Conservation (phyloP, 2,797 vertebrate genomes). For the Crocidura indochinensis region DNA sequence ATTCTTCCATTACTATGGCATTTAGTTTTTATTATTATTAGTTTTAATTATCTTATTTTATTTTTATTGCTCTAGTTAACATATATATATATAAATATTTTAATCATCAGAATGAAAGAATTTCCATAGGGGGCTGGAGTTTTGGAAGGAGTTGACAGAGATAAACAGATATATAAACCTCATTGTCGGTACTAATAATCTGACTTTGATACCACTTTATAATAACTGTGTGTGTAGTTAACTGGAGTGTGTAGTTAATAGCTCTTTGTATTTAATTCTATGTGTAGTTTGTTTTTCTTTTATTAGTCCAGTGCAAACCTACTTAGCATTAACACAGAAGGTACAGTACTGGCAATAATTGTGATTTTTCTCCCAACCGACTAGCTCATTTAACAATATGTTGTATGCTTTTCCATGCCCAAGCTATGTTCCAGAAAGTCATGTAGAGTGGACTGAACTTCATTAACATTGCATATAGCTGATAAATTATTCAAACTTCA, state of each 20-base stretch:
- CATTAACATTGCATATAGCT: slow-evolving; percentile 80
- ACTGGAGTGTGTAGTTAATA: neutral
- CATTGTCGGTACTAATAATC: no score
- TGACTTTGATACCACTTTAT: slow-evolving; percentile 33
- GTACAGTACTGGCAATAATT: neutral
- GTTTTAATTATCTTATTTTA: no score
- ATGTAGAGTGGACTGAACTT: slow-evolving; percentile 54
- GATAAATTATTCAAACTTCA: slow-evolving; percentile 86
- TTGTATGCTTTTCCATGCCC: neutral
- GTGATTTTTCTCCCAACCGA: neutral
- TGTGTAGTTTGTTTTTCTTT: slow-evolving; percentile 23
- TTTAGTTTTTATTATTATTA: slow-evolving; percentile 32
- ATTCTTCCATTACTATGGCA: neutral
- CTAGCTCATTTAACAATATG: slow-evolving; percentile 11
- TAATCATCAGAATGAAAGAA: neutral
- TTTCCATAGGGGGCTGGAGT: slow-evolving; percentile 3
- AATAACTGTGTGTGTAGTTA: neutral
- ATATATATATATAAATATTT: no score
- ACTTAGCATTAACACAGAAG: slow-evolving; percentile 22
- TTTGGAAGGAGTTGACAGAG: slow-evolving; percentile 22
- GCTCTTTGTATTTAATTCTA: neutral
- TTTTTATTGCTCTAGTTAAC: no score
- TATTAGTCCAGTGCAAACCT: slow-evolving; percentile 8
- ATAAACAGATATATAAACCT: neutral
- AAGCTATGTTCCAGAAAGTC: slow-evolving; percentile 50